Conservation (phyloP, 2,888 invertebrate species). For the Tupiocoris notatus region DNA sequence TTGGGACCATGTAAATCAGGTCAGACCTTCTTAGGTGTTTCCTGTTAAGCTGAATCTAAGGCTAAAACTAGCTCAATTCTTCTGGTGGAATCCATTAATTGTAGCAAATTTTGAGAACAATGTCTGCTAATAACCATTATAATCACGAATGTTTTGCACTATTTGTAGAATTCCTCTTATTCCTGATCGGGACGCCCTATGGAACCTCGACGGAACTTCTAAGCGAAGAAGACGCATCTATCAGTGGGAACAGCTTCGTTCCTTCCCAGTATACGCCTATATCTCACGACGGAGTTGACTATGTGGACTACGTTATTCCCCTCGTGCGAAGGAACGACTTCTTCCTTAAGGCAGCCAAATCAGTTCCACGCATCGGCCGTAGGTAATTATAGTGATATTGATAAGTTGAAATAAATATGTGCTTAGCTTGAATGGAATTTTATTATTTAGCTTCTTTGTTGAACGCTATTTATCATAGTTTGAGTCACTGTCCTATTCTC, state of each 20-base stretch:
- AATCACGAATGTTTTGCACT: too few relatives aligned
- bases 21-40: too few relatives aligned
- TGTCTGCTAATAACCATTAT: too few relatives aligned
- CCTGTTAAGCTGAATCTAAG: too few relatives aligned
- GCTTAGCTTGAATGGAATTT: neutral
- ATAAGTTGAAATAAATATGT: neutral
- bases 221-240: neutral
- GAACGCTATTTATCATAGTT: too few relatives aligned
- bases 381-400: conserved; percentile 33
- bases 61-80: too few relatives aligned
- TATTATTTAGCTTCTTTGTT: too few relatives aligned
- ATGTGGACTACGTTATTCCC: conserved; percentile 33
- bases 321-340: conserved; percentile 46
- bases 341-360: conserved; percentile 49
- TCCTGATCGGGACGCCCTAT: conserved; percentile 35
- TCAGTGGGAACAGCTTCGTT: neutral
- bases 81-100: too few relatives aligned
- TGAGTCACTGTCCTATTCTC: too few relatives aligned
- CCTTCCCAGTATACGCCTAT: neutral
- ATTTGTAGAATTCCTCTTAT: conserved; percentile 25
- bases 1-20: too few relatives aligned
- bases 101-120: too few relatives aligned
- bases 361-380: conserved; percentile 48
- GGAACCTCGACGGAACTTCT: conserved; percentile 7
- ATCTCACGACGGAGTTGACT: conserved; percentile 9